phyloP scores from a whole-genome alignment of 2,888 invertebrate genomes.

The Sycophila texana region DNA sequence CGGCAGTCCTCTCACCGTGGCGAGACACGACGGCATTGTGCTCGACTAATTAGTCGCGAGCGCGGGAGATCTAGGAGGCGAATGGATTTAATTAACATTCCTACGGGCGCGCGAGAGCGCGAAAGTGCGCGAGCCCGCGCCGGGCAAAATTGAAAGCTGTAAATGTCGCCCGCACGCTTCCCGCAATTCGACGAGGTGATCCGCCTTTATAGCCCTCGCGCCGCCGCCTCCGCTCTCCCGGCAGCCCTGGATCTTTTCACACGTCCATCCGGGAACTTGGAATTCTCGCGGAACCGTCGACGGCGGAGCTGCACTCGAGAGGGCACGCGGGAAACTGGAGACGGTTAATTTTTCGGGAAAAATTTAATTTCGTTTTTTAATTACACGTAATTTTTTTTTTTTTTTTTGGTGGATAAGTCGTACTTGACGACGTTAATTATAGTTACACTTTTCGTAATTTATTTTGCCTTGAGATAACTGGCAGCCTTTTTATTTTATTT shows the following conservation, averaged over 20 bases:
- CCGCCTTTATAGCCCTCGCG: constrained; percentile 38
- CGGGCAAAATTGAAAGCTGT: constrained; percentile 72
- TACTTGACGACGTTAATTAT: too few species aligned
- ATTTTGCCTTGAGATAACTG: too few species aligned
- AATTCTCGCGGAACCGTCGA: constrained; percentile 16
- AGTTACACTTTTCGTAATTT: too few species aligned
- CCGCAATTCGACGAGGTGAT: constrained; percentile 51
- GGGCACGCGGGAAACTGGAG: not conserved
- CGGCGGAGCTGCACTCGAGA: not conserved
- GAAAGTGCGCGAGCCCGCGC: constrained; percentile 52
- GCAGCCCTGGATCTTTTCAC: constrained; percentile 37
- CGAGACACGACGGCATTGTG: constrained; percentile 68
- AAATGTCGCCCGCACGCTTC: constrained; percentile 66
- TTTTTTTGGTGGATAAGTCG: too few species aligned
- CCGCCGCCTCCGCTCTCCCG: not conserved
- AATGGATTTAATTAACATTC: constrained; percentile 76
- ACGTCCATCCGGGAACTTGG: constrained; percentile 34
- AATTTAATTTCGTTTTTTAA: not conserved
- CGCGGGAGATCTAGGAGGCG: constrained; percentile 72
- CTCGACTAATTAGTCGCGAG: constrained; percentile 74
- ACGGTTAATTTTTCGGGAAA: not conserved
- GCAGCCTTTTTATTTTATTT: too few species aligned
- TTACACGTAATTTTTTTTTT: too few species aligned
- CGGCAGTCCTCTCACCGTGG: not conserved
- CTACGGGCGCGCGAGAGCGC: constrained; percentile 66